Evolutionary conservation across 2,888 invertebrate species (phyloP), one percentile per base, ranked within the genome.

Genomic region (Leucophenga montana): DNA sequence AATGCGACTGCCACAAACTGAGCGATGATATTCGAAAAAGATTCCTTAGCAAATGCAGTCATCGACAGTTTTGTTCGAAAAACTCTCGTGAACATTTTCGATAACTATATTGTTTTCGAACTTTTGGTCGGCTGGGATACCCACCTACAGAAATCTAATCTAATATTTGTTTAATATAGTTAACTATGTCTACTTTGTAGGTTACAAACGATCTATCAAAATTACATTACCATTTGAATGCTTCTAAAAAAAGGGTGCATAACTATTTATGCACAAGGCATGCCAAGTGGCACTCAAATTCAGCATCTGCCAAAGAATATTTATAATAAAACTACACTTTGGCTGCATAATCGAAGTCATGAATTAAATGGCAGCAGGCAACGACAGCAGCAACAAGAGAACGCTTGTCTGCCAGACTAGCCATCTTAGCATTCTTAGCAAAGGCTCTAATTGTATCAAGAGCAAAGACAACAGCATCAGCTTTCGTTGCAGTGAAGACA

Each of bases 381-480:
- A 14, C 46, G 31, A 39, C 50, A 50, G 3, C 59, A 53, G n/a
- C 69, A 16, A 16, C 69, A 54, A 3, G 61, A 46, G n/a, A n/a
- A n/a, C 27, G 27, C 27, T 27, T 27, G 27, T 39, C 11, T 39
- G 8, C 4, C 9, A 11, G 9, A 39, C 8, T 39, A 8, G 9
- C 8, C 54, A 14, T 3, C 66, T 20, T n/a, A 59, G 67, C 76
- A 75, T 50, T 71, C 66, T 66, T 46, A 59, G 59, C 59, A 50
- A n/a, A 22, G 66, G 70, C 71, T 77, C 74, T 74, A 78, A 78
- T 78, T 79, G 76, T 78, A 78, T 80, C 76, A 79, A 74, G 78
- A 77, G 77, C 71, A 22, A 20, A 4, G n/a, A 64, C 31, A 27
- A 39, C 59, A 33, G 16, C 61, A 57, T 5, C 8, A 6, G 27